Percentiles rank a stretch among this genome's conserved stretches.
Conservation (phyloP, 1,140 invertebrate species). For the Zaprionus lachaisei region DNA sequence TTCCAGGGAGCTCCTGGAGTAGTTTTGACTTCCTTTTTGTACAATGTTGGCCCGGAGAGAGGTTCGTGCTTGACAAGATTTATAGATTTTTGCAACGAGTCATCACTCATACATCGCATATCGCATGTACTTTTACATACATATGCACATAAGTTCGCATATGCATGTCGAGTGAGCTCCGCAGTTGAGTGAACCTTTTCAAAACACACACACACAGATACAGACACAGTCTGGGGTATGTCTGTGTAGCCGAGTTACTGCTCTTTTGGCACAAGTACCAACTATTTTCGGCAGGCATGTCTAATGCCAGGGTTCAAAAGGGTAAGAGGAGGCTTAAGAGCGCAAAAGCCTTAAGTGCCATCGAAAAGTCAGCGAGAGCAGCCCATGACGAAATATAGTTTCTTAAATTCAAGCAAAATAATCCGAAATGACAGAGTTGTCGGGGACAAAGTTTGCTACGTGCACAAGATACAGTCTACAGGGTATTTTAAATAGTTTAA, state of each 20-base stretch:
- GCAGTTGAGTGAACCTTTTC: constrained; percentile 56
- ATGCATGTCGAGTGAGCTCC: constrained; percentile 29
- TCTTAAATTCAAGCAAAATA: constrained; percentile 25
- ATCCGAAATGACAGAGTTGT: constrained; percentile 28
- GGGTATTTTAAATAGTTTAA: neutral
- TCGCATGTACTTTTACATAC: constrained; percentile 36
- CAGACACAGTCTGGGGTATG: constrained; percentile 25
- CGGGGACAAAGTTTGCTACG: constrained; percentile 1
- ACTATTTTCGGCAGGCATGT: constrained; percentile 50
- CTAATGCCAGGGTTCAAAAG: constrained; percentile 48
- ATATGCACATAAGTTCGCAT: constrained; percentile 16
- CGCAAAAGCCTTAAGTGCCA: constrained; percentile 40
- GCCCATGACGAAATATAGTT: constrained; percentile 41
- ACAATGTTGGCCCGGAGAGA: neutral
- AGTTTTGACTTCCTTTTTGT: constrained; percentile 8
- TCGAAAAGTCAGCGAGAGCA: constrained; percentile 42
- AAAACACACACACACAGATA: constrained; percentile 13
- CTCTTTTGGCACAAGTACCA: constrained; percentile 29
- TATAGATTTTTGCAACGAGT: constrained; percentile 69
- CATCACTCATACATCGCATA: constrained; percentile 64
- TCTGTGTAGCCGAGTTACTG: constrained; percentile 34
- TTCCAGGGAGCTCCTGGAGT: neutral
- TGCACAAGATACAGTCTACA: neutral
- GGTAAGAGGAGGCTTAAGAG: constrained; percentile 42
- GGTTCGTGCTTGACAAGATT: constrained; percentile 64